Evolutionary conservation across 1,140 invertebrate species (phyloP).

Genomic region (Drosophila punjabiensis): DNA sequence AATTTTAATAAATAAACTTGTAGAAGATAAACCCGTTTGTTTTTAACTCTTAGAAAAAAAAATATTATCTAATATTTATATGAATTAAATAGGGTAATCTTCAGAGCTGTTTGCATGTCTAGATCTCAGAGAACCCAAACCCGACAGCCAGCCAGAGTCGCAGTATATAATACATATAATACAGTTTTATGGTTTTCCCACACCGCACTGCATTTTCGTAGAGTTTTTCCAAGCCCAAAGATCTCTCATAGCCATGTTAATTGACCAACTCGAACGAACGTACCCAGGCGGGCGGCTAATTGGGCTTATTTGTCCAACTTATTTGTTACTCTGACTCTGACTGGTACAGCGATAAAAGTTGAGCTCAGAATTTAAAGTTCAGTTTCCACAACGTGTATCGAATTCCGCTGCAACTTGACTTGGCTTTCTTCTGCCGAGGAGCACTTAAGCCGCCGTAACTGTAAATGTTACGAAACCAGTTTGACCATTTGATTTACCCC

Average conservation of each 20-base stretch:
- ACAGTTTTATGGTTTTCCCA: slow-evolving; percentile 14
- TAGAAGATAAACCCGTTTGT: slow-evolving; percentile 17
- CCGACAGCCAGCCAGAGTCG: not conserved
- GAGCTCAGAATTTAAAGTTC: slow-evolving; percentile 19
- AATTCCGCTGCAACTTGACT: slow-evolving; percentile 52
- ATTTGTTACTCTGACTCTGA: slow-evolving; percentile 27
- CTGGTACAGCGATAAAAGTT: not conserved
- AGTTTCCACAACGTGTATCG: slow-evolving; percentile 25
- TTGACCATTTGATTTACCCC: slow-evolving; percentile 48
- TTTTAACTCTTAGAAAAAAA: slow-evolving; percentile 5
- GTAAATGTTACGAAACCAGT: slow-evolving; percentile 71
- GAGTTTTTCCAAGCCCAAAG: slow-evolving; percentile 4
- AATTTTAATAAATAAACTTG: slow-evolving; percentile 12
- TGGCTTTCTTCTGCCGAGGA: slow-evolving; percentile 34
- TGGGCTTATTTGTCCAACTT: slow-evolving; percentile 49
- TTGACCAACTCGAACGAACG: slow-evolving; percentile 34
- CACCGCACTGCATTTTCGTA: slow-evolving; percentile 7
- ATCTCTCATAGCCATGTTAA: slow-evolving; percentile 36
- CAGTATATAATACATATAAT: slow-evolving; percentile 11
- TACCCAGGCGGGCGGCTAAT: slow-evolving; percentile 25
- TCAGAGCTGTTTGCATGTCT: slow-evolving; percentile 17
- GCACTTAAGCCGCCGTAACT: slow-evolving; percentile 37
- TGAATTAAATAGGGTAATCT: slow-evolving; percentile 36
- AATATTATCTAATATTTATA: slow-evolving; percentile 49
- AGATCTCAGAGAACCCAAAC: slow-evolving; percentile 12